These are phyloP conservation scores for Oreochromis mossambicus DNA, from an alignment of 2,797 vertebrate species.

Conservation along the genomic window DNA sequence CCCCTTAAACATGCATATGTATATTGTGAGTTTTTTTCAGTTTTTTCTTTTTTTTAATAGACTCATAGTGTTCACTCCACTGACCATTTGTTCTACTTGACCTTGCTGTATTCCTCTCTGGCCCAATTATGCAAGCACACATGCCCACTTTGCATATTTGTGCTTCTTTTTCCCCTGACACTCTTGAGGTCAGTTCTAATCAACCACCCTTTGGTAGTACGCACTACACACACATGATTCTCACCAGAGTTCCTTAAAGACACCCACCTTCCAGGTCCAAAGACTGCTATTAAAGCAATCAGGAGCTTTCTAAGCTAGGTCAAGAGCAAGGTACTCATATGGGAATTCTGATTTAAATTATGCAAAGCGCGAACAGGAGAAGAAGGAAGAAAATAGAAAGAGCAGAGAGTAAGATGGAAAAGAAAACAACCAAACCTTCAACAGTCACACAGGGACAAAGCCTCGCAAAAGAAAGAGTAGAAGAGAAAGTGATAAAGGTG, in stretches of 20 bases:
- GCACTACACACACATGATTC: slow-evolving; percentile 37
- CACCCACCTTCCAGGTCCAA: slow-evolving; percentile 67
- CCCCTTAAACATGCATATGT: slow-evolving; percentile 30
- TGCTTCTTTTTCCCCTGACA: slow-evolving; percentile 59
- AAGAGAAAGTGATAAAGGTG: slow-evolving; percentile 11
- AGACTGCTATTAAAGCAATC: slow-evolving; percentile 81
- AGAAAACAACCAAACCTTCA: slow-evolving; percentile 38
- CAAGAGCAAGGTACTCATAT: slow-evolving; percentile 70
- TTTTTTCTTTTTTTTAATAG: slow-evolving; percentile 30
- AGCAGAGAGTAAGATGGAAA: slow-evolving; percentile 26
- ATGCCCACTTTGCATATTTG: slow-evolving; percentile 66
- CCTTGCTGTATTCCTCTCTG: slow-evolving; percentile 49
- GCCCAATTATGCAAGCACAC: slow-evolving; percentile 66
- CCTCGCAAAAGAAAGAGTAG: background rate
- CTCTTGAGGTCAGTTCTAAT: slow-evolving; percentile 72
- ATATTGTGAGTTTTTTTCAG: slow-evolving; percentile 4
- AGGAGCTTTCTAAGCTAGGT: slow-evolving; percentile 70
- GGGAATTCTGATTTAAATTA: slow-evolving; percentile 74
- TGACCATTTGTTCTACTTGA: slow-evolving; percentile 67
- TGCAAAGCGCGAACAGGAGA: slow-evolving; percentile 47
- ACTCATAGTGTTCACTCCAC: slow-evolving; percentile 21
- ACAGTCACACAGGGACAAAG: slow-evolving; percentile 20
- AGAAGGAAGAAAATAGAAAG: slow-evolving; percentile 42
- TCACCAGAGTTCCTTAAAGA: slow-evolving; percentile 64
- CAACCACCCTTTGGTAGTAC: slow-evolving; percentile 63